Base-by-base conservation (phyloP, 2,113 vertebrate genomes). In the Oryzias woworae region DNA sequence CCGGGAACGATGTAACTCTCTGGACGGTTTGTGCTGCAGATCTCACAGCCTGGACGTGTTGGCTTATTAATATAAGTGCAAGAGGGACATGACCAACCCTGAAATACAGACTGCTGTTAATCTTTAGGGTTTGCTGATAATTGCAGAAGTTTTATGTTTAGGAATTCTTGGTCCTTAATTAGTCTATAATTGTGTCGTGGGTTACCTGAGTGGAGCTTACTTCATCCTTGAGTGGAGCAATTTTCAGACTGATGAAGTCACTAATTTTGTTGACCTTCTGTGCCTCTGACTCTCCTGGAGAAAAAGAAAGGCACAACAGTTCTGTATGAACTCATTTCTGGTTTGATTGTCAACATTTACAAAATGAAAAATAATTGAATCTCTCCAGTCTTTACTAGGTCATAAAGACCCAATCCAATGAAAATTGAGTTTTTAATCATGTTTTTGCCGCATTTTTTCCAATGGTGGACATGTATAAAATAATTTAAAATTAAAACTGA, bases 1-100 rank as follows among this genome's bases (percentile, higher is more conserved):
- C 85, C 87, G 0, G 88, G 88, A 58, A 90, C 31, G 14, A 77
- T 4, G 47, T 90, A 90, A 65, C 6, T 79, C 56, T 85, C 84
- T 0, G 94, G 94, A 1, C 93, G 93, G 70, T 92, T 92, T 0
- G 92, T 81, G 59, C 94, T 93, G 85, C 96, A 98, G 89, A 98
- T 97, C 89, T 98, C 96, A 46, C 96, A 98, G 69, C 95, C 95
- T 0, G 95, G 96, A 0, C 96, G 91, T 0, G 90, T 91, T 0
- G 93, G 92, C 64, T 92, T 92, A 71, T 98, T 98, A 76, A 98
- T 94, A 85, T 93, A 98, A 0, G 96, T 98, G 63, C 96, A 97
- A 6, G 93, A 93, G 0, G 93, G 92, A 4, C 96, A 98, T 0
- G 96, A 51, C 94, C 96, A 98, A 62, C 96, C 93, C 49, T 73